Evolutionary conservation across 2,888 invertebrate species (phyloP).

Genomic region (Leucozona laternaria): DNA sequence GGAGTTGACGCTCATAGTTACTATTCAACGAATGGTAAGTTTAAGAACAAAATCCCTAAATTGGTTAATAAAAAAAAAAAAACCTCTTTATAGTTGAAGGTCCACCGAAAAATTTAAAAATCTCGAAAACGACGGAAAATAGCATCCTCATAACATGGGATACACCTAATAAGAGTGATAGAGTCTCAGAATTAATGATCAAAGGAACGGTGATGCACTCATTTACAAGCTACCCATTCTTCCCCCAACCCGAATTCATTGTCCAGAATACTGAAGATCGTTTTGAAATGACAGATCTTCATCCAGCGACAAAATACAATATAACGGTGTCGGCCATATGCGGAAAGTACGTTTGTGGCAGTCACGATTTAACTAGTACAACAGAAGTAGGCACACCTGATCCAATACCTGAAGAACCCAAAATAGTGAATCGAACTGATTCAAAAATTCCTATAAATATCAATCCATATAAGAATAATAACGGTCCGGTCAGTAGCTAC

Average conservation of each 20-base stretch:
- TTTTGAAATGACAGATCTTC: conserved; percentile 86
- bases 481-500: conserved; percentile 91
- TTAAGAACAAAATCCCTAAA: not conserved
- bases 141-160: conserved; percentile 87
- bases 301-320: conserved; percentile 91
- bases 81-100: conserved; percentile 85
- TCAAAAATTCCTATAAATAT: conserved; percentile 88
- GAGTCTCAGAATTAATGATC: conserved; percentile 86
- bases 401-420: conserved; percentile 89
- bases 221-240: conserved; percentile 85
- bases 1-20: conserved; percentile 88
- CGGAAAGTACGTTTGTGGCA: conserved; percentile 86
- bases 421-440: conserved; percentile 86
- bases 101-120: conserved; percentile 87
- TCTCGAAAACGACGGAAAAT: conserved; percentile 87
- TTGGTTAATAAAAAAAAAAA: not conserved
- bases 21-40: conserved; percentile 86
- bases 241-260: conserved; percentile 85
- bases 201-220: conserved; percentile 85
- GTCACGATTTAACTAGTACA: conserved; percentile 85
- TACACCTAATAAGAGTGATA: conserved; percentile 85
- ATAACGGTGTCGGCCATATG: conserved; percentile 89
- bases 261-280: conserved; percentile 86
- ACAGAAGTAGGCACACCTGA: conserved; percentile 90
- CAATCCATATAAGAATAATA: conserved; percentile 88